These are phyloP conservation scores for Hestina assimilis DNA, from an alignment of 1,140 invertebrate genomes.

Conservation along the genomic window DNA sequence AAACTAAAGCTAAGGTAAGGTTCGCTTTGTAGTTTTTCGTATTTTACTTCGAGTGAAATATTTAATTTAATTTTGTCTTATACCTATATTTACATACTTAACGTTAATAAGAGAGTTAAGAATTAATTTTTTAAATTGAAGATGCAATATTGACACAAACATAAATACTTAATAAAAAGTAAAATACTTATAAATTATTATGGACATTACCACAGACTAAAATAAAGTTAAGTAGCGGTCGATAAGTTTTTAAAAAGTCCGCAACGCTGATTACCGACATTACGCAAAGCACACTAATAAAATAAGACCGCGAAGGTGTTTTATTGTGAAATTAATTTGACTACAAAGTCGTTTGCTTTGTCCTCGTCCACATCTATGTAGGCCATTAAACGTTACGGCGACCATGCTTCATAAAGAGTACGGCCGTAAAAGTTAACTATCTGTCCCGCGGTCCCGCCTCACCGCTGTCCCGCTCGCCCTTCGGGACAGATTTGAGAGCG, in stretches of 20 bases:
- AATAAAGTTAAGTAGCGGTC: neutral
- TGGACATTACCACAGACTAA: neutral
- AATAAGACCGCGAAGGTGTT: slow-evolving; percentile 26
- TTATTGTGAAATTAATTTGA: slow-evolving; percentile 46
- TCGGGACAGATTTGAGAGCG: slow-evolving; percentile 25
- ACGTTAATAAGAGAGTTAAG: no score
- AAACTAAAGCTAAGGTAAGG: no score
- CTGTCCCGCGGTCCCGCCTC: slow-evolving; percentile 20
- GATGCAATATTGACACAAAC: no score
- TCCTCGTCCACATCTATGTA: slow-evolving; percentile 32
- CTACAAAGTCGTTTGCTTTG: slow-evolving; percentile 39
- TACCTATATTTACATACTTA: no score
- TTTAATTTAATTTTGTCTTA: no score
- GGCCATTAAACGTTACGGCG: slow-evolving; percentile 41
- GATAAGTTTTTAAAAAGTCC: neutral
- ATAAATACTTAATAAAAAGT: no score
- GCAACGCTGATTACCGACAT: slow-evolving; percentile 6
- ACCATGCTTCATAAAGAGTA: slow-evolving; percentile 34
- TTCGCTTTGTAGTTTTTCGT: slow-evolving; percentile 3
- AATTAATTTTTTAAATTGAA: no score
- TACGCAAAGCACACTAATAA: slow-evolving; percentile 16
- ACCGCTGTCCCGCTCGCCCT: slow-evolving; percentile 15
- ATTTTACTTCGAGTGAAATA: slow-evolving; percentile 6
- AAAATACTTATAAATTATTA: no score
- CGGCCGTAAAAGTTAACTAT: slow-evolving; percentile 37